Conservation (phyloP, 2,888 invertebrate genomes). For the Lacanobia wlatinum region DNA sequence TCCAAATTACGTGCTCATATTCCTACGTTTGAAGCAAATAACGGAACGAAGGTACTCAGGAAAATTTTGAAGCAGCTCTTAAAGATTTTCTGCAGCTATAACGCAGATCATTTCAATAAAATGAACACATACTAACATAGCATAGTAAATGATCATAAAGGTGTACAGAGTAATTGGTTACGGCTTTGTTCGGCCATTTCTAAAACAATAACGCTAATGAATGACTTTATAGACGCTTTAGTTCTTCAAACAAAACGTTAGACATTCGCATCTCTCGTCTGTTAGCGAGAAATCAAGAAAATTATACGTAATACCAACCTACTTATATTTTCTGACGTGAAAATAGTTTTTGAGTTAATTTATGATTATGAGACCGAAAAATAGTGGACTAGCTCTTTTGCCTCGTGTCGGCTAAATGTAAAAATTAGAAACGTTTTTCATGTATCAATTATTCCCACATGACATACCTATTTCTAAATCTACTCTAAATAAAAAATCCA, state of each 20-base stretch:
- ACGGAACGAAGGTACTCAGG: conserved; percentile 3
- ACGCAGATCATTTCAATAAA: conserved; percentile 30
- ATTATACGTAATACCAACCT: conserved; percentile 2
- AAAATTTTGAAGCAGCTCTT: background rate
- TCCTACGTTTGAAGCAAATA: conserved; percentile 22
- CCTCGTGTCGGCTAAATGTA: background rate
- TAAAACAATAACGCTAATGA: conserved; percentile 51
- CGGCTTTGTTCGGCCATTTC: conserved; percentile 31
- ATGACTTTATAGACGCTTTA: conserved; percentile 30
- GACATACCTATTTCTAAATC: background rate
- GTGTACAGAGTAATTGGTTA: conserved; percentile 28
- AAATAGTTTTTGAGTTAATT: conserved; percentile 43
- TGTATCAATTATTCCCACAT: conserved; percentile 23
- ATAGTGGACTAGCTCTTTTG: background rate
- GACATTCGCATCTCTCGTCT: conserved; percentile 9
- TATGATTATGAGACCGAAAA: conserved; percentile 32
- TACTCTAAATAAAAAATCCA: conserved; percentile 3
- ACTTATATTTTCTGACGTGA: conserved; percentile 20
- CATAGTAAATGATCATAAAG: conserved; percentile 30
- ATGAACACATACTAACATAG: conserved; percentile 19
- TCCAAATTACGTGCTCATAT: conserved; percentile 35
- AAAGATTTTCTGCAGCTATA: background rate
- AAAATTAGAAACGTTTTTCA: conserved; percentile 18
- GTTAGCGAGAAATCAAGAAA: conserved; percentile 27
- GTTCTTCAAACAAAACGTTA: conserved; percentile 36